Conservation (phyloP, 2,888 invertebrate species). For the Philonicus albiceps region DNA sequence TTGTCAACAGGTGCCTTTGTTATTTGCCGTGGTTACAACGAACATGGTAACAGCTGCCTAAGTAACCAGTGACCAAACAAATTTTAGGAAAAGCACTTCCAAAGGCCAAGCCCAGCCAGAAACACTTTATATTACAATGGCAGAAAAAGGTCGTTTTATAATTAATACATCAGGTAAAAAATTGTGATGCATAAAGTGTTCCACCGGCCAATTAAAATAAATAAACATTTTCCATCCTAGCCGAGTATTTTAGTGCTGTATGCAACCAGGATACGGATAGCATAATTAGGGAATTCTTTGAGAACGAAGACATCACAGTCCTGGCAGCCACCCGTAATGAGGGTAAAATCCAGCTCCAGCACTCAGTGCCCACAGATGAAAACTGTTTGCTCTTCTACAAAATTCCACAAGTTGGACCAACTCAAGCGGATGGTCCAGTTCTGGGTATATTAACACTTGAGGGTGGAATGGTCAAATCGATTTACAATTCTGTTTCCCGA, state of each 20-base stretch:
- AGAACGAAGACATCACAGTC: constrained; percentile 63
- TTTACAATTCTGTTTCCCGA: constrained; percentile 64
- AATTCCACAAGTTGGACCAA: constrained; percentile 59
- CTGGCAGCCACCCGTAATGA: constrained; percentile 63
- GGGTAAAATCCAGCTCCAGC: constrained; percentile 63
- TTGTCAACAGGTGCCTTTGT: not conserved
- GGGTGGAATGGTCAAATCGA: constrained; percentile 64
- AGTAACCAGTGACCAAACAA: constrained; percentile 30
- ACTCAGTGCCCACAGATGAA: constrained; percentile 62
- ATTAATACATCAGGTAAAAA: constrained; percentile 62
- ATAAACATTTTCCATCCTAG: constrained; percentile 50
- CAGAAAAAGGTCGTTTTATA: constrained; percentile 60
- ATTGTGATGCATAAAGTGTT: constrained; percentile 40
- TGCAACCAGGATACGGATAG: constrained; percentile 58
- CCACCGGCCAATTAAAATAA: constrained; percentile 23
- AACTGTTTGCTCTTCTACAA: constrained; percentile 63
- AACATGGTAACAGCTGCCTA: not conserved
- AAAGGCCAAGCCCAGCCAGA: not conserved
- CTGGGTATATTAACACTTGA: constrained; percentile 63
- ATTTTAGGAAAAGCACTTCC: not conserved
- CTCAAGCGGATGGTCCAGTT: constrained; percentile 30
- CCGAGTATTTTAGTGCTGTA: constrained; percentile 59
- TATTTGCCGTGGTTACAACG: not conserved
- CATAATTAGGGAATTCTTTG: constrained; percentile 64
- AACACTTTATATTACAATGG: constrained; percentile 43